Conservation (phyloP, 1,140 invertebrate genomes). For the Diplogasteroides magnus region DNA sequence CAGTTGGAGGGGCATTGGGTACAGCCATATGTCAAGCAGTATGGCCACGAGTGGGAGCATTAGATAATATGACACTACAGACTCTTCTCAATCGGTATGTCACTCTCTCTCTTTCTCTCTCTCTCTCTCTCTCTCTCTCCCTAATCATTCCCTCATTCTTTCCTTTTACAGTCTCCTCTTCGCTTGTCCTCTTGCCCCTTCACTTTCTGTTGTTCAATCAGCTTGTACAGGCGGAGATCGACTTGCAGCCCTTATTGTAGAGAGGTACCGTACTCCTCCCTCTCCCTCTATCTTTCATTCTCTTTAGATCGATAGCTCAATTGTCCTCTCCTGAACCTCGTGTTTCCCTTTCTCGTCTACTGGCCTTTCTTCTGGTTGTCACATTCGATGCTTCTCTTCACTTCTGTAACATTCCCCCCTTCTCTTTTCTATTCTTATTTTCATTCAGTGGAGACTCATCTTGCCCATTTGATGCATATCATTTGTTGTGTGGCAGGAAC, state of each 20-base stretch:
- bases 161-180: neutral
- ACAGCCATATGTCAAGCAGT: slow-evolving; percentile 15
- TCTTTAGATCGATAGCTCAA: neutral
- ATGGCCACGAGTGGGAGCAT: slow-evolving; percentile 17
- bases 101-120: neutral
- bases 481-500: slow-evolving; percentile 21
- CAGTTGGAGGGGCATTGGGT: slow-evolving; percentile 3
- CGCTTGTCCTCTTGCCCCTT: neutral
- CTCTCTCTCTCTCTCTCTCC: neutral
- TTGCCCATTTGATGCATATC: slow-evolving; percentile 30
- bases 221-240: neutral
- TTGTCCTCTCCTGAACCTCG: neutral
- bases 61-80: slow-evolving; percentile 1
- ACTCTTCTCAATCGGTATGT: neutral
- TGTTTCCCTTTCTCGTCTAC: slow-evolving; percentile 15
- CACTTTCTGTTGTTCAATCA: neutral
- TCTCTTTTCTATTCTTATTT: neutral
- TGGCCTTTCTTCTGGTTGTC: slow-evolving; percentile 22
- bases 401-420: neutral
- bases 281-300: no score
- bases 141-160: no score
- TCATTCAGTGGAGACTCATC: slow-evolving; percentile 17
- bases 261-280: neutral
- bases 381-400: slow-evolving; percentile 17
- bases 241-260: neutral